phyloP scores from a whole-genome alignment of 1,140 invertebrate genomes.

The Mizuhopecten yessoensis region DNA sequence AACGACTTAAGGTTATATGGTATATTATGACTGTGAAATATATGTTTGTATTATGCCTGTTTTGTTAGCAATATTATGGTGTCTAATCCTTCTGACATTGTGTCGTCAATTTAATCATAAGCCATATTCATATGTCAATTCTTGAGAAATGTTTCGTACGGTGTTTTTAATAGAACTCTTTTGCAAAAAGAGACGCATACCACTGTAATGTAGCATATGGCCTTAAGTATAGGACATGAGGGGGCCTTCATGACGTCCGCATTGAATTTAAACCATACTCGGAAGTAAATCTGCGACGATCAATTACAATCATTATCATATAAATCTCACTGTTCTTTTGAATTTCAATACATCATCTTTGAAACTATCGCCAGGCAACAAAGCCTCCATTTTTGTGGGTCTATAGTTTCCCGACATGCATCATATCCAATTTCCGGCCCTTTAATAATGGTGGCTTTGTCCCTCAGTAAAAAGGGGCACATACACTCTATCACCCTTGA shows the following conservation, averaged over 20 bases:
- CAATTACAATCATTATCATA: background rate
- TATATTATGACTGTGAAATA: no score
- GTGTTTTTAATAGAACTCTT: background rate
- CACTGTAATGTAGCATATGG: background rate
- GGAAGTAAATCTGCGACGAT: background rate
- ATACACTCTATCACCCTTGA: background rate
- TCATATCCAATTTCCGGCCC: background rate
- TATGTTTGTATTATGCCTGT: no score
- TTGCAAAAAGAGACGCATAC: background rate
- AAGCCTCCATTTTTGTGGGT: background rate
- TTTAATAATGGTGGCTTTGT: background rate
- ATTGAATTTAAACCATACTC: background rate
- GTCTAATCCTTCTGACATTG: no score
- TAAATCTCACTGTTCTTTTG: background rate
- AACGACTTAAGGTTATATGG: no score
- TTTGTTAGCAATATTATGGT: no score
- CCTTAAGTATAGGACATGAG: background rate
- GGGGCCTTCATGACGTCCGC: background rate
- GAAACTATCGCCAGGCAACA: background rate
- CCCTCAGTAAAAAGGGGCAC: background rate
- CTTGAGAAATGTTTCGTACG: no score
- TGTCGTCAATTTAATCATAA: no score
- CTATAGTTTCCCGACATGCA: background rate
- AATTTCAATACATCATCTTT: constrained; percentile 5
- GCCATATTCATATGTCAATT: no score